Evolutionary conservation across 1,140 invertebrate genomes (phyloP).

Genomic region (Drosophila quadrilineata): DNA sequence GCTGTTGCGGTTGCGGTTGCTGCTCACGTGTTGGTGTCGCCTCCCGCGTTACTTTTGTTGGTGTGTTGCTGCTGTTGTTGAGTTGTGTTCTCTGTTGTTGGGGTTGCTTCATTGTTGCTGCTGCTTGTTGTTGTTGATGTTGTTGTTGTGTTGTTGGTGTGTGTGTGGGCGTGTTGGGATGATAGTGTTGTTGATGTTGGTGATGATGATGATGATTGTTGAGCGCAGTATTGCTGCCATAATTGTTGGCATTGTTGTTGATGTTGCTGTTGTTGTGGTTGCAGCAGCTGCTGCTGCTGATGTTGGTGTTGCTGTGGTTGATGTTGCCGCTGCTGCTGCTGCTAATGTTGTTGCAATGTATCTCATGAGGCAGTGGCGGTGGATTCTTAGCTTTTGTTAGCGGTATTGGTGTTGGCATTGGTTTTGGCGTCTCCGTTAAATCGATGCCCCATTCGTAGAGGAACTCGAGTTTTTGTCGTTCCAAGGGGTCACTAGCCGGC

Average conservation of each 20-base stretch:
- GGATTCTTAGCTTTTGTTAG: constrained; percentile 81
- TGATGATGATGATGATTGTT: constrained; percentile 60
- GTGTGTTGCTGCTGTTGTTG: constrained; percentile 53
- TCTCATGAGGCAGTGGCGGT: constrained; percentile 78
- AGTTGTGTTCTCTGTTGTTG: constrained; percentile 36
- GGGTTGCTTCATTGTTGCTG: constrained; percentile 36
- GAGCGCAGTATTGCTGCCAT: constrained; percentile 55
- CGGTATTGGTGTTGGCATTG: constrained; percentile 81
- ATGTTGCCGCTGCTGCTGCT: constrained; percentile 31
- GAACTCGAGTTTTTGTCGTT: constrained; percentile 82
- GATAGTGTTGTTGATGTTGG: constrained; percentile 50
- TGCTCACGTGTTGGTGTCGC: constrained; percentile 58
- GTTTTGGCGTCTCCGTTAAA: constrained; percentile 83
- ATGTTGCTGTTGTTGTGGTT: constrained; percentile 37
- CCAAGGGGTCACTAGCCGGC: constrained; percentile 88
- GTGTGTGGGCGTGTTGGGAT: constrained; percentile 34
- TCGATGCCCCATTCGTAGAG: constrained; percentile 84
- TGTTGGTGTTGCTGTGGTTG: constrained; percentile 35
- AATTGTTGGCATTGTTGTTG: constrained; percentile 41
- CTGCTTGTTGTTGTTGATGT: constrained; percentile 23
- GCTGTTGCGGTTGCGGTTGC: constrained; percentile 33
- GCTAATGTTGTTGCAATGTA: constrained; percentile 47
- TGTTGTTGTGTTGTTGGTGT: constrained; percentile 25
- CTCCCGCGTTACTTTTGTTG: constrained; percentile 64
- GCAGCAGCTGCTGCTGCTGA: constrained; percentile 46